Conservation (phyloP, 92 coral and sea anemone species). For the Ricordea florida region DNA sequence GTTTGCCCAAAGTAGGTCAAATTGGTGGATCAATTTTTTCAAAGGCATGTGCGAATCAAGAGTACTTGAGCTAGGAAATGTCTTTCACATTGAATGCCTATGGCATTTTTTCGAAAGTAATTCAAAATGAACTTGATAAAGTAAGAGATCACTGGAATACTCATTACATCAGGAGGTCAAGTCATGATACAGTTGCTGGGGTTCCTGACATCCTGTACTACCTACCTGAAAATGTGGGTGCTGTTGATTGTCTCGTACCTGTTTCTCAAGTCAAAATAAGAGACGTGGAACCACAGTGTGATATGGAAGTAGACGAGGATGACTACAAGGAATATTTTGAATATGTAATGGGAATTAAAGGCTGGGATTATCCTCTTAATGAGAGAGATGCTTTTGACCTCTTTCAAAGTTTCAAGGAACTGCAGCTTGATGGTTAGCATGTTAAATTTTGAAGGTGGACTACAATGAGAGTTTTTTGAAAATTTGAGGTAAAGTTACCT, state of each 20-base stretch:
- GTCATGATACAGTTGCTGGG: conserved; percentile 72
- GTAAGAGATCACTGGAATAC: conserved; percentile 74
- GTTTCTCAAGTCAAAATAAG: conserved; percentile 41
- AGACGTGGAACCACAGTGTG: conserved; percentile 48
- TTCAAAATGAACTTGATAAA: conserved; percentile 70
- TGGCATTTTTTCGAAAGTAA: conserved; percentile 47
- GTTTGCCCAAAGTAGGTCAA: conserved; percentile 49
- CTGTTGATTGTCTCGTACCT: conserved; percentile 54
- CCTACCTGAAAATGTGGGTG: conserved; percentile 57
- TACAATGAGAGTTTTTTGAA: not conserved
- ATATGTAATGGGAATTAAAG: conserved; percentile 48
- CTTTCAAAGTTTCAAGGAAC: conserved; percentile 60
- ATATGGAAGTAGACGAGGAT: conserved; percentile 62
- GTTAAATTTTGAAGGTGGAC: conserved; percentile 10
- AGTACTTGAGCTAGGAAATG: conserved; percentile 54
- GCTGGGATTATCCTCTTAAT: conserved; percentile 61
- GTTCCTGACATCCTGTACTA: conserved; percentile 64
- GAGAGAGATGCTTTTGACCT: conserved; percentile 65
- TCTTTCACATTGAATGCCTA: conserved; percentile 18
- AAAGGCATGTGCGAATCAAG: conserved; percentile 36
- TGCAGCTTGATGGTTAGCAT: conserved; percentile 45
- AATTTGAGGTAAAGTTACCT: no score
- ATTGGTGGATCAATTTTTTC: conserved; percentile 63
- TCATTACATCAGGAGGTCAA: conserved; percentile 60
- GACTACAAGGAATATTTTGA: conserved; percentile 69